Evolutionary conservation across 2,888 invertebrate genomes (phyloP).

Genomic region (Congeria kusceri): DNA sequence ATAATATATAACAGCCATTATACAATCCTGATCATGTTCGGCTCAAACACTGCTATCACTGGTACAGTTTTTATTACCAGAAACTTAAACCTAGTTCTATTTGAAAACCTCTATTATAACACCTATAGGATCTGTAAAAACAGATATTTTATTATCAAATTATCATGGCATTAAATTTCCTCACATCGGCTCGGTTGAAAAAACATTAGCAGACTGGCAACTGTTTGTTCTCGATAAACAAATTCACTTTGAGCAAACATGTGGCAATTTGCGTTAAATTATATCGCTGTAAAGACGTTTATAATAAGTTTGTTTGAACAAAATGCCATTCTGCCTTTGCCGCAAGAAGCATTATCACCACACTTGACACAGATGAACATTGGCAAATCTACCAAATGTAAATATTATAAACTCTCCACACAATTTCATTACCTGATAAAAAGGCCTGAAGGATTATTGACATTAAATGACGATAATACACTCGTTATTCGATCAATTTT

Average conservation of each 20-base stretch:
- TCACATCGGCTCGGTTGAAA: neutral
- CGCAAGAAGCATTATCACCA: neutral
- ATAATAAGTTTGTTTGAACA: conserved; percentile 5
- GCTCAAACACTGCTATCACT: too few species aligned
- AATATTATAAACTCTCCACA: neutral
- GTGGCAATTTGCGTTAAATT: neutral
- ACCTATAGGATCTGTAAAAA: neutral
- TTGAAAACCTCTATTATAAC: conserved; percentile 6
- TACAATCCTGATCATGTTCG: too few species aligned
- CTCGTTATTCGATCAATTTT: too few species aligned
- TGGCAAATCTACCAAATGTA: neutral
- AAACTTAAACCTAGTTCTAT: conserved; percentile 16
- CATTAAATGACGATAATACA: too few species aligned
- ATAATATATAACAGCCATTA: too few species aligned
- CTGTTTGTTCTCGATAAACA: conserved; percentile 10
- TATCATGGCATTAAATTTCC: conserved; percentile 30
- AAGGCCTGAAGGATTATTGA: too few species aligned
- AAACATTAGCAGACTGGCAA: neutral
- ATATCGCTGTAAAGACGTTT: neutral
- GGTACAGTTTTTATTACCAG: too few species aligned
- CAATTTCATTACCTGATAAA: too few species aligned
- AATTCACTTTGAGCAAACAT: conserved; percentile 11
- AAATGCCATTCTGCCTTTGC: neutral
- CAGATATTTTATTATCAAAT: conserved; percentile 18
- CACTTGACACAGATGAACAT: conserved; percentile 1